Evolutionary conservation across 2,113 vertebrate species (phyloP).

Genomic region (Thomomys bottae): DNA sequence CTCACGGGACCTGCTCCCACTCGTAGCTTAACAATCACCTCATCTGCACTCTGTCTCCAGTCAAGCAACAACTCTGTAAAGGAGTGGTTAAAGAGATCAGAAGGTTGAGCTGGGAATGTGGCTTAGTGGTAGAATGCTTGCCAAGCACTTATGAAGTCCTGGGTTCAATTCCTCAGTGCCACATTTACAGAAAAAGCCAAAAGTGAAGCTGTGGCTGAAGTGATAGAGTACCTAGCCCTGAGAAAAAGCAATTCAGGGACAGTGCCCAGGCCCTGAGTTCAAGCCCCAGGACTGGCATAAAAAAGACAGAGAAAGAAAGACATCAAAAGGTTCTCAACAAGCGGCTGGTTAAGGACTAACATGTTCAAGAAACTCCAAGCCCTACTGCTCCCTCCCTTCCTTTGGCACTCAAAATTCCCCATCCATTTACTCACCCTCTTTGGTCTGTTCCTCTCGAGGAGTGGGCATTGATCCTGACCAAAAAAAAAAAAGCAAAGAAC

Average conservation of each 20-base stretch:
- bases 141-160: too few species aligned
- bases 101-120: too few species aligned
- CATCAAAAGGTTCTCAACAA: neutral
- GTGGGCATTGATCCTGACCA: conserved; percentile 51
- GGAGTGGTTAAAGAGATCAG: neutral
- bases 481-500: conserved; percentile 49
- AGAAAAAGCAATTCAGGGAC: too few species aligned
- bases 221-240: too few species aligned
- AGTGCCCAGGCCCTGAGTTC: too few species aligned
- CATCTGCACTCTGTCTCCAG: conserved; percentile 96
- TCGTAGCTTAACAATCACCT: conserved; percentile 94
- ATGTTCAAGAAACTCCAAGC: neutral
- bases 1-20: conserved; percentile 88
- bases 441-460: conserved; percentile 67
- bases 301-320: too few species aligned
- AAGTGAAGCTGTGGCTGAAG: too few species aligned
- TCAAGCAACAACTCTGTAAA: conserved; percentile 92
- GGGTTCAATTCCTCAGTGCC: too few species aligned
- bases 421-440: conserved; percentile 72
- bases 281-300: too few species aligned
- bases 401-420: neutral
- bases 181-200: too few species aligned
- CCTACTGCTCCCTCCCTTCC: neutral
- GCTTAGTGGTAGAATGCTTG: too few species aligned
- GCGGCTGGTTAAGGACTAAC: fast-evolving